Conservation (phyloP, 1,140 invertebrate genomes). For the Agrypnia vestita region DNA sequence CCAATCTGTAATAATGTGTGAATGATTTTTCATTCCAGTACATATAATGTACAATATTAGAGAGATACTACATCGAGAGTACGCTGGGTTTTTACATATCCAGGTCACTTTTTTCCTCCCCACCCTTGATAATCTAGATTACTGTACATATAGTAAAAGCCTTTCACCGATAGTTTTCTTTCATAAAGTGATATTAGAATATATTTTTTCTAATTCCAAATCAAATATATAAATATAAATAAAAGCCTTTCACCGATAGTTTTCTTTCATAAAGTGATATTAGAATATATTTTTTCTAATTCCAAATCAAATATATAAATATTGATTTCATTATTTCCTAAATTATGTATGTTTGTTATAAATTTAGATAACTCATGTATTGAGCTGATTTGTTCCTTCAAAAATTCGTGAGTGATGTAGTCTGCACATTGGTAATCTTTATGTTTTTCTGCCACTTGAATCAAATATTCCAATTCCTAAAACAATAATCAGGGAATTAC, state of each 20-base stretch:
- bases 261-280: not conserved
- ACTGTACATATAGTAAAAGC: too few relatives aligned
- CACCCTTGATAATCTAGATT: too few relatives aligned
- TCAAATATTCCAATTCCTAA: constrained; percentile 23
- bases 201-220: constrained; percentile 36
- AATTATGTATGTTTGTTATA: constrained; percentile 13
- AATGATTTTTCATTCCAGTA: too few relatives aligned
- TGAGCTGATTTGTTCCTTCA: constrained; percentile 43
- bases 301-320: constrained; percentile 27
- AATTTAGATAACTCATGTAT: constrained; percentile 25
- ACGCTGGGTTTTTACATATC: too few relatives aligned
- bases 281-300: constrained; percentile 33
- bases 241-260: not conserved
- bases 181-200: constrained; percentile 1
- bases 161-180: not conserved
- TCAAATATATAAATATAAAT: constrained; percentile 14
- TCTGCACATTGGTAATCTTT: constrained; percentile 43
- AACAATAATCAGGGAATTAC: not conserved
- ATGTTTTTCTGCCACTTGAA: constrained; percentile 33
- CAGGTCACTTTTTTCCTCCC: too few relatives aligned
- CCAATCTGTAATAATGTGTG: too few relatives aligned
- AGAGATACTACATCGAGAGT: too few relatives aligned
- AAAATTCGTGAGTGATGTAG: constrained; percentile 9
- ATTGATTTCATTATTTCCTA: constrained; percentile 26
- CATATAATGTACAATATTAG: too few relatives aligned